Evolutionary conservation across 2,888 invertebrate species (phyloP), one percentile per base, ranked within the genome.

Genomic region (Drosophila neonasuta): DNA sequence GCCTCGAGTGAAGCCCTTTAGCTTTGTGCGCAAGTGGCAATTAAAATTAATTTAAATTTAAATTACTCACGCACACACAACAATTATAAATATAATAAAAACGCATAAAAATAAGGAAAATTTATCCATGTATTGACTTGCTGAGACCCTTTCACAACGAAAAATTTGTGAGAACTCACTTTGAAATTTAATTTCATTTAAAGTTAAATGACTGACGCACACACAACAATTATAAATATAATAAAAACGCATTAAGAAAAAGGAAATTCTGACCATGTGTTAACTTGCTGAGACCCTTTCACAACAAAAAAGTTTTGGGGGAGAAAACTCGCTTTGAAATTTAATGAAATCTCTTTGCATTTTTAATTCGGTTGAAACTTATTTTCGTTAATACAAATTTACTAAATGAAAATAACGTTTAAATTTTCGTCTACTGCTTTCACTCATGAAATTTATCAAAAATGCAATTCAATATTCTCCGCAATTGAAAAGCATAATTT

Each of bases 1-100:
- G 24, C 24, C 24, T 24, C 24, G 24, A 24, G 24, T 24, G 24
- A 30, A 13, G 45, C 41, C 59, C 45, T 49, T 60, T 41, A 24
- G 49, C 52, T 61, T 64, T 70, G 64, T 64, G 51, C 46, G 65
- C 66, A 68, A 72, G 73, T 71, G 79, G 81, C 87, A 86, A 87
- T 83, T 86, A 81, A 86, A 83, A 79, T 81, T 75, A 87, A 86
- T 86, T 86, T 81, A 72, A 85, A 81, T 83, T 78, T 80, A 72
- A 80, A 72, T 80, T 75, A 75, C 80, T 59, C 63, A 41, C 55
- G 50, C 29, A 56, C 15, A 32, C 13, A 51, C 46, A 41, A 2
- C 11, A 13, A 34, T n/a, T n/a, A 41, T 10, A 11, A 15, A 46
- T 29, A 15, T 3, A 15, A 41, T 45, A 61, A 51, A 34, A 30